A percentile compares a stretch with the other conserved stretches of the same genome.
These are phyloP conservation scores for Atherinosoma microstoma DNA, from an alignment of 2,797 vertebrate genomes.

Conservation along the genomic window DNA sequence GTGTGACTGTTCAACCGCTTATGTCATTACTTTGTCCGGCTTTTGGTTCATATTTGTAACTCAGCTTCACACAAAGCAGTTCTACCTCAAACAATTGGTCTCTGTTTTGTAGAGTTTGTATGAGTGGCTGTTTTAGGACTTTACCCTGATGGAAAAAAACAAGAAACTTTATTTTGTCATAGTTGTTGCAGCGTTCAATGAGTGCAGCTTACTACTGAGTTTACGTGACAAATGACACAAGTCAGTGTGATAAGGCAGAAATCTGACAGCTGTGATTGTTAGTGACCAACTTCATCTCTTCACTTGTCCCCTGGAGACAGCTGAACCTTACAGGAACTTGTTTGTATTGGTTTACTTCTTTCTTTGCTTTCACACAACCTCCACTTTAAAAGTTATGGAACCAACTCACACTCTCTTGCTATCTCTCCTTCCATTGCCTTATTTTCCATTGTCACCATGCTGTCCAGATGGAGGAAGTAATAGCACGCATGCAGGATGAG, in stretches of 20 bases:
- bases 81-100: constrained; percentile 3
- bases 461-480: constrained; percentile 95
- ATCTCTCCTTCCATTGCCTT: constrained; percentile 3
- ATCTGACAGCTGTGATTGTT: constrained; percentile 48
- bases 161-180: constrained; percentile 34
- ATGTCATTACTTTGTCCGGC: constrained; percentile 3
- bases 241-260: constrained; percentile 43
- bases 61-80: constrained; percentile 9
- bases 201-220: constrained; percentile 34
- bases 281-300: constrained; percentile 47
- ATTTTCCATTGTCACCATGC: constrained; percentile 41
- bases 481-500: constrained; percentile 97
- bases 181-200: constrained; percentile 36
- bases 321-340: constrained; percentile 37
- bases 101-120: not conserved
- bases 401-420: constrained; percentile 22
- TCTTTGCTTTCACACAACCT: constrained; percentile 18
- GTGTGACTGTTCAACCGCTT: constrained; percentile 9
- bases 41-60: constrained; percentile 25
- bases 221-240: constrained; percentile 53
- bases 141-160: constrained; percentile 26
- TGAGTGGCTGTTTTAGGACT: constrained; percentile 14
- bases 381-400: constrained; percentile 35
- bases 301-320: constrained; percentile 31
- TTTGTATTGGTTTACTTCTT: constrained; percentile 43